These are phyloP conservation scores for Rutpela maculata DNA, from an alignment of 2,888 invertebrate species.

Conservation along the genomic window DNA sequence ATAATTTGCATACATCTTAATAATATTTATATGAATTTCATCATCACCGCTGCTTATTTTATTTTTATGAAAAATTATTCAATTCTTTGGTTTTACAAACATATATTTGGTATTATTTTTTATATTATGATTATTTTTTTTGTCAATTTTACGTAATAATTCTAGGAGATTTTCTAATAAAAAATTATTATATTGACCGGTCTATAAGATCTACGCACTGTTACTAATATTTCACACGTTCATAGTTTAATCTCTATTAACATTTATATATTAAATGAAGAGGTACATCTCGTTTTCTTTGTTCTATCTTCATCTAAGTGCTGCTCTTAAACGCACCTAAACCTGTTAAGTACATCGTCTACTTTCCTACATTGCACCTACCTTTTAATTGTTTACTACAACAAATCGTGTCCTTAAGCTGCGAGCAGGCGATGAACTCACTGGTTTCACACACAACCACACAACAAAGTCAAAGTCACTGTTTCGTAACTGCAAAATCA, in stretches of 20 bases:
- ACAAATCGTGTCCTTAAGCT: conserved; percentile 41
- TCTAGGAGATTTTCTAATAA: no score
- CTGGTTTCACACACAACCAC: conserved; percentile 62
- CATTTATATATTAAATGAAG: not conserved
- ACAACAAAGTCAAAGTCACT: conserved; percentile 60
- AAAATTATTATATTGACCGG: no score
- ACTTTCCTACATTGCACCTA: conserved; percentile 38
- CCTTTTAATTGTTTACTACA: conserved; percentile 38
- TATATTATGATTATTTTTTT: no score
- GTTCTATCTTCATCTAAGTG: not conserved
- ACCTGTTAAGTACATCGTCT: not conserved
- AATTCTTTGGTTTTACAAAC: no score
- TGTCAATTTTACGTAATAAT: no score
- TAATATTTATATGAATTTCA: no score
- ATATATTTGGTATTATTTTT: no score
- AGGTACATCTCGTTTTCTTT: not conserved
- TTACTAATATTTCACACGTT: not conserved
- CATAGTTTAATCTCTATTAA: not conserved
- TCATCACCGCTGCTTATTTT: no score
- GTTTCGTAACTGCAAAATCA: conserved; percentile 58
- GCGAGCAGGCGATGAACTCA: conserved; percentile 61
- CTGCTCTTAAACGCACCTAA: not conserved
- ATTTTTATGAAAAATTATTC: no score
- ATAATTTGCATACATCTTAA: no score
- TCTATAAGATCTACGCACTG: not conserved